These are phyloP conservation scores for Triplophysa tibetana DNA, from an alignment of 2,113 vertebrate genomes.

Conservation along the genomic window DNA sequence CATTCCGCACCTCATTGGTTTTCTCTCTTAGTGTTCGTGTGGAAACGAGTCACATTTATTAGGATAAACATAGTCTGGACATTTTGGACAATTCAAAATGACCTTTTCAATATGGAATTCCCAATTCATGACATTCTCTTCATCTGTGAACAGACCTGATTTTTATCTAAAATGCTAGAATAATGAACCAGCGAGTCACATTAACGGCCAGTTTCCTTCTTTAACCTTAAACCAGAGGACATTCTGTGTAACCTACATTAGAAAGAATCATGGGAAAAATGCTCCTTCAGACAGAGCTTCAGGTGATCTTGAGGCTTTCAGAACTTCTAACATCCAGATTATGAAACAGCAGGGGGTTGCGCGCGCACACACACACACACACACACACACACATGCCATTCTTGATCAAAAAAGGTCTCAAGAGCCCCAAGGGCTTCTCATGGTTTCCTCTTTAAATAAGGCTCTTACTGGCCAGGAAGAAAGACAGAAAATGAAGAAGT, in stretches of 20 bases:
- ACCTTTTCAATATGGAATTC: neutral
- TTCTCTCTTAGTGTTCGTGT: slow-evolving; percentile 7
- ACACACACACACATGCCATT: slow-evolving; percentile 28
- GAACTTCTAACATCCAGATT: neutral
- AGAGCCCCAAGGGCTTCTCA: slow-evolving; percentile 36
- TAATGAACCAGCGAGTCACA: slow-evolving; percentile 25
- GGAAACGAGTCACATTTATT: neutral
- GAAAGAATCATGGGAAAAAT: slow-evolving; percentile 19
- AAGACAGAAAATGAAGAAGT: slow-evolving; percentile 29
- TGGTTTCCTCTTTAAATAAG: slow-evolving; percentile 36
- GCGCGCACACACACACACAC: no score
- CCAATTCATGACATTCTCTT: slow-evolving; percentile 24
- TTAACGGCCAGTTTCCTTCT: neutral
- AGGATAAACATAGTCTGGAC: neutral
- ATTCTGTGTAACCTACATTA: neutral
- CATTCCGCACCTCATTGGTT: slow-evolving; percentile 24
- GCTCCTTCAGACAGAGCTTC: neutral
- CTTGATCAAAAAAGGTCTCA: slow-evolving; percentile 20
- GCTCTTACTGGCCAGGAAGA: slow-evolving; percentile 31
- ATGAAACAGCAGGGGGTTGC: slow-evolving; percentile 3
- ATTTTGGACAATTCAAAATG: neutral
- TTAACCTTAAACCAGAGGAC: neutral
- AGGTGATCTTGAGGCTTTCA: neutral
- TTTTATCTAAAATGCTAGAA: slow-evolving; percentile 7
- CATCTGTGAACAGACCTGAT: slow-evolving; percentile 28